Evolutionary conservation across 2,113 vertebrate genomes (phyloP).

Genomic region (Cacatua alba): DNA sequence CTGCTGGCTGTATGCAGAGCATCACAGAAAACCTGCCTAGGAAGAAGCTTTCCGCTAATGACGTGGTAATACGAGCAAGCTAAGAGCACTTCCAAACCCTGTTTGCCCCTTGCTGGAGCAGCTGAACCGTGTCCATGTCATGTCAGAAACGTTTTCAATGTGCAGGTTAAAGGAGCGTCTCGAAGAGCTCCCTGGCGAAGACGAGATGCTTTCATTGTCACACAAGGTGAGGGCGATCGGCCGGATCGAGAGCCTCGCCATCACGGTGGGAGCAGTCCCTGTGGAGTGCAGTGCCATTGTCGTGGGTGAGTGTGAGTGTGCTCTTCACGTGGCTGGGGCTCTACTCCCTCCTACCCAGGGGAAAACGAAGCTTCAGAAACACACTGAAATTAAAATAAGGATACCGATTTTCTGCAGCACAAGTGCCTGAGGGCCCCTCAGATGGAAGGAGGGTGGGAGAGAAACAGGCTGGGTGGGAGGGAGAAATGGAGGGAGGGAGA

Average conservation of each 20-base stretch:
- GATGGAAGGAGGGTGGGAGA: not conserved
- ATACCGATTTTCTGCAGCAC: not conserved
- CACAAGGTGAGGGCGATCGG: slow-evolving; percentile 70
- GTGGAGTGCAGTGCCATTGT: slow-evolving; percentile 76
- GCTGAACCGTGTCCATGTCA: not conserved
- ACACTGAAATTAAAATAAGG: not conserved
- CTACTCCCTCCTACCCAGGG: rapidly evolving
- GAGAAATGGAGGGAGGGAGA: not conserved
- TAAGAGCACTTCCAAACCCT: not conserved
- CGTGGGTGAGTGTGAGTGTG: slow-evolving; percentile 71
- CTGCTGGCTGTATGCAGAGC: not conserved
- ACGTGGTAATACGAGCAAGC: rapidly evolving
- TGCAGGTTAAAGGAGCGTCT: slow-evolving; percentile 79
- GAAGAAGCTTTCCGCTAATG: not conserved
- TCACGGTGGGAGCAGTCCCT: slow-evolving; percentile 69
- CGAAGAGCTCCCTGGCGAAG: slow-evolving; percentile 67
- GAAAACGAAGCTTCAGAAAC: not conserved
- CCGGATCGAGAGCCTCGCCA: slow-evolving; percentile 73
- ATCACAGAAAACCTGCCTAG: not conserved
- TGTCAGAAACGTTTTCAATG: not conserved
- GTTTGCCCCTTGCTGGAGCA: not conserved
- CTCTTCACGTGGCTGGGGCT: rapidly evolving
- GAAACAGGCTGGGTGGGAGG: too few relatives aligned
- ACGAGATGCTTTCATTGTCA: slow-evolving; percentile 49
- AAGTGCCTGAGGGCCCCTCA: not conserved